Evolutionary conservation across 2,797 vertebrate species (phyloP).

Genomic region (Mycteria americana): DNA sequence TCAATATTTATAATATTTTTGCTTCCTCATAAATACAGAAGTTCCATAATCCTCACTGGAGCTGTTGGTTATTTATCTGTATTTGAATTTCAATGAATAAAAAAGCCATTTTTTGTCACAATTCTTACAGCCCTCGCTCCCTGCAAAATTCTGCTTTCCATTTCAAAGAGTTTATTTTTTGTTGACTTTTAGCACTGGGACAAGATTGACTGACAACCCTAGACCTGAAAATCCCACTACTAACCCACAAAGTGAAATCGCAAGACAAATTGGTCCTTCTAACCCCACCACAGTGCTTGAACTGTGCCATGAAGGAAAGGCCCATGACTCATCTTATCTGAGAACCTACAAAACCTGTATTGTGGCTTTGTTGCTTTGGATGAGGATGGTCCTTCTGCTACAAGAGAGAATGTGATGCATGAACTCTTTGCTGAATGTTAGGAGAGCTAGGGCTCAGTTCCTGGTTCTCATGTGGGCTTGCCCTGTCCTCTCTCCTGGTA

Average conservation of each 20-base stretch:
- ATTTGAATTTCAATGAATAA: constrained; percentile 67
- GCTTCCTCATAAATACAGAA: constrained; percentile 43
- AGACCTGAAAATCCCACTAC: neutral
- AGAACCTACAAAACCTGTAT: neutral
- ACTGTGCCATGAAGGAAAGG: neutral
- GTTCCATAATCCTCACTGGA: constrained; percentile 42
- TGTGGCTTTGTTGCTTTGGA: neutral
- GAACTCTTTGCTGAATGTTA: neutral
- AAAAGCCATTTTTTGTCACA: constrained; percentile 1
- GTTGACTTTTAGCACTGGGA: neutral
- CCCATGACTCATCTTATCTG: neutral
- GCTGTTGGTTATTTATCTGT: constrained; percentile 48
- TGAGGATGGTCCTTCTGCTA: neutral
- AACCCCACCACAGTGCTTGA: neutral
- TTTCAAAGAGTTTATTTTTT: constrained; percentile 28
- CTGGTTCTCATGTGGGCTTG: neutral
- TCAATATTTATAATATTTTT: constrained; percentile 63
- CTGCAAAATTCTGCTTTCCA: constrained; percentile 29
- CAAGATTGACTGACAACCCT: neutral
- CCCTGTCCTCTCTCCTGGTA: neutral
- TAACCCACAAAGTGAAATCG: neutral
- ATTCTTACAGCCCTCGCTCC: neutral
- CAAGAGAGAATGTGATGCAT: neutral
- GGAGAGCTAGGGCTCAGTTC: neutral
- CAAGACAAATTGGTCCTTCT: neutral